Evolutionary conservation across 2,113 vertebrate species (phyloP).

Genomic region (Thamnophis sirtalis): DNA sequence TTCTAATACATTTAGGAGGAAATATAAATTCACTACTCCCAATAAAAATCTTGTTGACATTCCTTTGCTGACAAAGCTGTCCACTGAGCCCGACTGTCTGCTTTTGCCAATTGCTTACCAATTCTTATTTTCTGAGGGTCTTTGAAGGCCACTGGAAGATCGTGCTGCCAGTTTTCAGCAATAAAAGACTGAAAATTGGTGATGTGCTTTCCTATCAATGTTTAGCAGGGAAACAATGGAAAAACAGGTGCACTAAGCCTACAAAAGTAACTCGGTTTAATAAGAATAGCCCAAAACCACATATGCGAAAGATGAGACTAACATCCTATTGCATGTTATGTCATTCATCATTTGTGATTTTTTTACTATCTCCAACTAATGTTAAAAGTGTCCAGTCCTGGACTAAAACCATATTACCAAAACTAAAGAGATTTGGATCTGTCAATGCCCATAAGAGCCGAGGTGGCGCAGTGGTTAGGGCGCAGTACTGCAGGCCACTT

Average conservation of each 20-base stretch:
- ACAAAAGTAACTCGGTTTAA: not conserved
- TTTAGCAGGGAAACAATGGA: not conserved
- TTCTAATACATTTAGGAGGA: not conserved
- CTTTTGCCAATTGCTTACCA: not conserved
- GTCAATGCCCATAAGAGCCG: not conserved
- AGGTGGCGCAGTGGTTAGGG: too few species aligned
- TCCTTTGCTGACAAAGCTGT: not conserved
- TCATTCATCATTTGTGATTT: not conserved
- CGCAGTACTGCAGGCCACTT: too few species aligned
- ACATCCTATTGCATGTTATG: not conserved
- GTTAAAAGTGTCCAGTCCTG: not conserved
- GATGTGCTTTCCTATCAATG: not conserved
- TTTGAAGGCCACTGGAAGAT: not conserved
- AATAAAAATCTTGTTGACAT: not conserved
- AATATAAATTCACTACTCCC: not conserved
- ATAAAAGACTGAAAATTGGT: not conserved
- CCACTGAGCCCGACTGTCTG: not conserved
- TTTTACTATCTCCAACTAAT: not conserved
- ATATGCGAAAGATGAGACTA: not conserved
- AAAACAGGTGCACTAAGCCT: not conserved
- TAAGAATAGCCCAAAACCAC: not conserved
- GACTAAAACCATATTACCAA: not conserved
- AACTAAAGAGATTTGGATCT: not conserved
- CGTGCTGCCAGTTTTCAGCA: not conserved
- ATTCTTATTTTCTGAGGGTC: not conserved